Conservation (phyloP, 2,797 vertebrate species). For the Acipenser transmontanus region DNA sequence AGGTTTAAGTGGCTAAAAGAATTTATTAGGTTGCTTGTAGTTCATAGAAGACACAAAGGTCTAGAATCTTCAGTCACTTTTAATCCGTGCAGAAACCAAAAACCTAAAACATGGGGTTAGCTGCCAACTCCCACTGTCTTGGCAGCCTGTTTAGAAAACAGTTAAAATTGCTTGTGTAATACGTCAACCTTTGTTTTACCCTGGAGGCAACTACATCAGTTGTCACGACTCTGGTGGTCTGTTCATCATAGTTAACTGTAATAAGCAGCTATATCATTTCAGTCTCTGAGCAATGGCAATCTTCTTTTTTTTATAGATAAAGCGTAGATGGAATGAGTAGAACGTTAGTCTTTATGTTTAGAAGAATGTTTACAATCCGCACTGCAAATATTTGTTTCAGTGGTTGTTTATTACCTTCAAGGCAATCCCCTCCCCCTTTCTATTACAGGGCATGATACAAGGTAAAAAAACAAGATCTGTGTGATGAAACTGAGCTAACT, state of each 20-base stretch:
- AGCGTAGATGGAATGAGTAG: conserved; percentile 13
- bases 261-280: conserved; percentile 76
- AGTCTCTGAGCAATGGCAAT: conserved; percentile 50
- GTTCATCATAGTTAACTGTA: conserved; percentile 74
- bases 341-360: conserved; percentile 10
- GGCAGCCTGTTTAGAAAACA: conserved; percentile 98
- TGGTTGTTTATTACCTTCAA: neutral
- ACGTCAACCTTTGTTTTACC: conserved; percentile 96
- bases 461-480: too few relatives aligned
- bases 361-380: conserved; percentile 12
- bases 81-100: conserved; percentile 67
- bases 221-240: conserved; percentile 96
- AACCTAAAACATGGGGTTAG: conserved; percentile 66
- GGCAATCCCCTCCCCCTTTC: neutral
- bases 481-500: neutral
- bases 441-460: neutral
- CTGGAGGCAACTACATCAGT: conserved; percentile 81
- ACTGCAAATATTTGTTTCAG: conserved; percentile 1
- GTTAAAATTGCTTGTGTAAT: conserved; percentile 96
- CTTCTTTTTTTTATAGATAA: neutral
- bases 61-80: conserved; percentile 79
- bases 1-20: conserved; percentile 80
- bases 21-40: conserved; percentile 94
- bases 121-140: conserved; percentile 95
- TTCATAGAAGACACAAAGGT: conserved; percentile 87